A percentile compares a stretch with the other conserved stretches of the same genome.
phyloP scores from a whole-genome alignment of 2,888 invertebrate species.

The Crossocerus cetratus region DNA sequence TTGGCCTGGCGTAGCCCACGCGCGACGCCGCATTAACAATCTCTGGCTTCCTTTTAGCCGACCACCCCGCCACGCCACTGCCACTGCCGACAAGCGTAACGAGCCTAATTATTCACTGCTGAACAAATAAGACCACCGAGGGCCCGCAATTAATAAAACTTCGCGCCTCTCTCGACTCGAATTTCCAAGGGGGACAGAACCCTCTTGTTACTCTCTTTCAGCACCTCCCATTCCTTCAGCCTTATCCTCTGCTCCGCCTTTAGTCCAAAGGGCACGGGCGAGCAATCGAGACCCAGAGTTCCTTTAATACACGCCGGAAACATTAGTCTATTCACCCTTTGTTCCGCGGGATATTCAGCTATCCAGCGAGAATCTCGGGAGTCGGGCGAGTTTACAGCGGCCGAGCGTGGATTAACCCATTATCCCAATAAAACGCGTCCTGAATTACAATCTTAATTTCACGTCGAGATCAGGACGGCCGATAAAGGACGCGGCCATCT shows the following conservation, averaged over 20 bases:
- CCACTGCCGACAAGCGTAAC: constrained; percentile 6
- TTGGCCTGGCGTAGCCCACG: constrained; percentile 42
- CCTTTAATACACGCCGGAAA: neutral
- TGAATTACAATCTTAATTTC: constrained; percentile 50
- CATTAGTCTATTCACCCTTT: no score
- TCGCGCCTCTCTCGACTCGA: neutral
- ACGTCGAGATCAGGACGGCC: constrained; percentile 38
- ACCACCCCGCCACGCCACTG: constrained; percentile 19
- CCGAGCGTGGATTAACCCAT: constrained; percentile 38
- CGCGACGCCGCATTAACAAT: constrained; percentile 40
- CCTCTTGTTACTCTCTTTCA: no score
- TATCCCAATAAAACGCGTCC: constrained; percentile 31
- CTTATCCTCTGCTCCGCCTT: neutral
- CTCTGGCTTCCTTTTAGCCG: constrained; percentile 30
- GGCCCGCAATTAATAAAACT: constrained; percentile 24
- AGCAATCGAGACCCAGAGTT: neutral
- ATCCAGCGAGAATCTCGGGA: no score
- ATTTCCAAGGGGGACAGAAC: no score
- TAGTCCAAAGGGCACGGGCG: no score
- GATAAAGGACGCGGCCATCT: constrained; percentile 49
- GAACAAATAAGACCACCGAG: constrained; percentile 26
- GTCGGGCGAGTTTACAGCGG: no score
- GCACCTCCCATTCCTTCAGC: neutral
- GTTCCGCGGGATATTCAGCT: no score
- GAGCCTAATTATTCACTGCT: constrained; percentile 36